Evolutionary conservation across 2,113 vertebrate species (phyloP).

Genomic region (Lonchura striata): DNA sequence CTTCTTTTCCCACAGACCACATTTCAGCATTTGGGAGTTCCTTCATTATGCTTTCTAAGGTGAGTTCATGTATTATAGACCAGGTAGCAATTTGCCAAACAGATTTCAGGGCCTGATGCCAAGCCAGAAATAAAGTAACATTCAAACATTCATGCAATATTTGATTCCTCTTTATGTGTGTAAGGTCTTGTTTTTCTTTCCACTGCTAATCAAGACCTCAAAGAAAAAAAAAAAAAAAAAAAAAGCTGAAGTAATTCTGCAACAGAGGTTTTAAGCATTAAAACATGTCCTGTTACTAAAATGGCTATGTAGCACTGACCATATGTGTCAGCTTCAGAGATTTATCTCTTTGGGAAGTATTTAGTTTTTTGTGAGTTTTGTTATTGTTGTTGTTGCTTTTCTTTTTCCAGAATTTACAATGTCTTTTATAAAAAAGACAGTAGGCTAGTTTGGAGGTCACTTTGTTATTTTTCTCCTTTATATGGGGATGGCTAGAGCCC

Average conservation of each 20-base stretch:
- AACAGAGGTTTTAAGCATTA: neutral
- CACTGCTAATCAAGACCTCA: slow-evolving; percentile 1
- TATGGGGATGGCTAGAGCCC: neutral
- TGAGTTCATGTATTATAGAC: neutral
- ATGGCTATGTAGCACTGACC: neutral
- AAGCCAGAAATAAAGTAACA: neutral
- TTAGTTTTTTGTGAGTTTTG: neutral
- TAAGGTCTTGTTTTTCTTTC: neutral
- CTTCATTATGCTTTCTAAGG: neutral
- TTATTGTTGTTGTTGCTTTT: no score
- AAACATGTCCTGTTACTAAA: neutral
- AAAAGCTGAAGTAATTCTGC: neutral
- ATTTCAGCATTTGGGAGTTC: neutral
- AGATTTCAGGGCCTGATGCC: neutral
- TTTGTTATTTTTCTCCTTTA: neutral
- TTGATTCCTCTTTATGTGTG: neutral
- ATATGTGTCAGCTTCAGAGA: neutral
- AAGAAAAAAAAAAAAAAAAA: neutral
- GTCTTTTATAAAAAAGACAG: neutral
- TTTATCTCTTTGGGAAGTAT: neutral
- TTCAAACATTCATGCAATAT: neutral
- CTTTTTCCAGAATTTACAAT: neutral
- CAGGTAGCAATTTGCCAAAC: neutral
- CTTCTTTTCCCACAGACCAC: neutral
- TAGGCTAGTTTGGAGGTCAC: neutral